phyloP scores from a whole-genome alignment of 2,888 invertebrate species.

The Drosophila conformis region DNA sequence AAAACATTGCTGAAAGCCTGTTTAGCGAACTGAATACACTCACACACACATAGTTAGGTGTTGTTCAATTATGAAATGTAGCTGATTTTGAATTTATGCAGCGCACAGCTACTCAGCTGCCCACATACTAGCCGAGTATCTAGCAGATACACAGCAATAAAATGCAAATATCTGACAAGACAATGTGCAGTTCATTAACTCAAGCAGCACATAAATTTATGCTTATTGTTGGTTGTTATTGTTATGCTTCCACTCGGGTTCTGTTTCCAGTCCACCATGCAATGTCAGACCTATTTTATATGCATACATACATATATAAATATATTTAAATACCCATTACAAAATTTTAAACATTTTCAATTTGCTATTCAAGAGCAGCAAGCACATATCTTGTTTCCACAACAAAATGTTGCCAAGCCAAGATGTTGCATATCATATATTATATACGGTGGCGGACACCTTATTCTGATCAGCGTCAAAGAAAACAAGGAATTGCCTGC shows the following conservation, averaged over 20 bases:
- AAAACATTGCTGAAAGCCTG: slow-evolving; percentile 13
- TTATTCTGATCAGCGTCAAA: too few species aligned
- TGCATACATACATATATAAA: not conserved
- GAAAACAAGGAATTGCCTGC: too few species aligned
- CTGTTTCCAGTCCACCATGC: slow-evolving; percentile 19
- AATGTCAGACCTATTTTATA: slow-evolving; percentile 20
- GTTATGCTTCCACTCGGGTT: slow-evolving; percentile 19
- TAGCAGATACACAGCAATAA: slow-evolving; percentile 20
- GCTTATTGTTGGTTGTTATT: slow-evolving; percentile 47
- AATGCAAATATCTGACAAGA: slow-evolving; percentile 50
- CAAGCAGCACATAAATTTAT: slow-evolving; percentile 52
- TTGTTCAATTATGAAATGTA: slow-evolving; percentile 63
- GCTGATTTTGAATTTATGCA: slow-evolving; percentile 73
- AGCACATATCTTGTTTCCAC: slow-evolving; percentile 15
- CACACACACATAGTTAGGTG: slow-evolving; percentile 23
- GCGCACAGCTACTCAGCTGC: slow-evolving; percentile 16
- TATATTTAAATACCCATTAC: not conserved
- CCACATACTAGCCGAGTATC: not conserved
- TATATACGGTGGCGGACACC: too few species aligned
- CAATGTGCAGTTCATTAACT: slow-evolving; percentile 74
- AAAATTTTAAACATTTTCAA: not conserved
- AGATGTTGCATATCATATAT: not conserved
- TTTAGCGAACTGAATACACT: slow-evolving; percentile 34
- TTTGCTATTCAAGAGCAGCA: slow-evolving; percentile 9
- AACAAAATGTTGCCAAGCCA: slow-evolving; percentile 12